These are phyloP conservation scores for Cavia aperea DNA, from an alignment of 2,113 vertebrate genomes.

Conservation along the genomic window DNA sequence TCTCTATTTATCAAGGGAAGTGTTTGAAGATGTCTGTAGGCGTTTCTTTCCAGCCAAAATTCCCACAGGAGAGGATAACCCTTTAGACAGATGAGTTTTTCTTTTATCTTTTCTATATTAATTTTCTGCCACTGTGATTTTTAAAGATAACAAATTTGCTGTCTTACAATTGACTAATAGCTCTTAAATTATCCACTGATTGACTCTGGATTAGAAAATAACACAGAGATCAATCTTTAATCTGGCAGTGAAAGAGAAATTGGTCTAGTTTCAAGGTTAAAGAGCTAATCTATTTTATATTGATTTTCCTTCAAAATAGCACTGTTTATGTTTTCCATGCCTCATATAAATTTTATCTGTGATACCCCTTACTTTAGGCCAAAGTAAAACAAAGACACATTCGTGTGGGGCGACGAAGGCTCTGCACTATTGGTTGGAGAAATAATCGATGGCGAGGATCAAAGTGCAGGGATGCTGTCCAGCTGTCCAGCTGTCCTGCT, in stretches of 20 bases:
- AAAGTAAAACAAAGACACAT: not conserved
- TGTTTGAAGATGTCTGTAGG: not conserved
- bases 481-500: not conserved
- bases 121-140: not conserved
- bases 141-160: conserved; percentile 15
- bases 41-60: not conserved
- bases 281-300: not conserved
- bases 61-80: not conserved
- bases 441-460: not conserved
- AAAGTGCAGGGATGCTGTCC: not conserved
- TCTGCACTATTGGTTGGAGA: not conserved
- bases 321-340: not conserved
- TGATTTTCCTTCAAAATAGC: not conserved
- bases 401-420: not conserved
- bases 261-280: not conserved
- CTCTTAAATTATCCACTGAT: not conserved
- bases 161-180: conserved; percentile 5
- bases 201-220: not conserved
- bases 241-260: not conserved
- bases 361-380: not conserved
- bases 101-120: not conserved
- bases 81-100: not conserved
- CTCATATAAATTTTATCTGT: not conserved
- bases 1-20: not conserved
- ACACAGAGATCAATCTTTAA: conserved; percentile 2